Base-by-base conservation (phyloP, 2,797 vertebrate genomes). In the Brachymystax lenok region DNA sequence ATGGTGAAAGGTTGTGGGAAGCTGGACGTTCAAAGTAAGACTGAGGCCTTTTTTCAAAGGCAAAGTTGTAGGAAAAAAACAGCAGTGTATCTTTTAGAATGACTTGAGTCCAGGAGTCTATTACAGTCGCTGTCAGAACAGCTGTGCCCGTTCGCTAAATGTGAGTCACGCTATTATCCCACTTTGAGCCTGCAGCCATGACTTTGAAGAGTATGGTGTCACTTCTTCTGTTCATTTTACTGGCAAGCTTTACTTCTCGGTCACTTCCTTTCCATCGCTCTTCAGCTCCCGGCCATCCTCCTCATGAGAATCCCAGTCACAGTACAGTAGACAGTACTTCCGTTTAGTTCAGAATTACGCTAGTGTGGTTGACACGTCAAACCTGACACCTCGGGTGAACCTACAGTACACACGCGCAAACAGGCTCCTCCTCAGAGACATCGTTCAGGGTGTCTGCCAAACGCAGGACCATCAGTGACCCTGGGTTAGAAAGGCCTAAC, bases 311-410 rank as follows among this genome's bases (percentile, higher is more conserved):
- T 72, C 63, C 73, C 21, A 51, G 51, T 70, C 61, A 8, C 14
- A 40, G 69, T 3, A 73, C 12, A 14, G 54, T 14, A 30, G 13
- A 68, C 28, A 12, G 40, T 46, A 46, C 40, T 46, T 46, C 3
- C 12, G 10, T 16, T 69, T 51, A 17, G 52, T 40, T 73, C 51
- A 59, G 33, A 64, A 69, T 40, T 54, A 21, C 68, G 19, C 61
- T 56, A 68, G 59, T 5, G 56, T 78, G 64, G 35, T 21, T 14
- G 30, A n/a, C 79, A 64, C 0, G 40, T 16, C 71, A 56, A 74
- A 74, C n/a, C n/a, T 59, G 28, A 56, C 17, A 50, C 24, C 67
- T 16, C 19, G 8, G 8, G 5, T 30, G 68, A 33, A 19, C 67
- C 61, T 35, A 75, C 69, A 24, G 1, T 67, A 50, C 63, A 54